Conservation (phyloP, 2,113 vertebrate species). For the Equus przewalskii region DNA sequence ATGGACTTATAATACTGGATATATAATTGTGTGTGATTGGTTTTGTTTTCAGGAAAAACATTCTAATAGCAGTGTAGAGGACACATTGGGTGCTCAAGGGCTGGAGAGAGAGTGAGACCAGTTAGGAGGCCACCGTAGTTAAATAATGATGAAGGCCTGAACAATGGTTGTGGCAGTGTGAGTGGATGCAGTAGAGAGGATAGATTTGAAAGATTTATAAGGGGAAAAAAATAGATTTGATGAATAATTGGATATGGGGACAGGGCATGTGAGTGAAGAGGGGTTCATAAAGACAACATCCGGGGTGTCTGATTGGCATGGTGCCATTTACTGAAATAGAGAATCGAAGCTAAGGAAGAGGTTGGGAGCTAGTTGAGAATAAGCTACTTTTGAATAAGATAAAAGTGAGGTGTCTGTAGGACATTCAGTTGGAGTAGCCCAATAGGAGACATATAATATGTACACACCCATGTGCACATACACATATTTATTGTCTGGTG, state of each 20-base stretch:
- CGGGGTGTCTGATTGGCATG: background rate
- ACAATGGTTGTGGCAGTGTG: background rate
- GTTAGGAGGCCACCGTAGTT: background rate
- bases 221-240: background rate
- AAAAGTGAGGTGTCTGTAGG: background rate
- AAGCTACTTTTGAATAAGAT: background rate
- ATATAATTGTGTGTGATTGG: background rate
- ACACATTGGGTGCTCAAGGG: background rate
- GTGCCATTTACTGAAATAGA: slow-evolving; percentile 8
- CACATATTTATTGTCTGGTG: background rate
- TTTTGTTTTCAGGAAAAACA: slow-evolving; percentile 9
- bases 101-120: background rate
- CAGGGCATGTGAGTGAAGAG: background rate
- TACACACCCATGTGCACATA: background rate
- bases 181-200: background rate
- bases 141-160: background rate
- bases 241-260: background rate
- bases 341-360: background rate
- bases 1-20: background rate
- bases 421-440: background rate
- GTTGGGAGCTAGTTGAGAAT: background rate
- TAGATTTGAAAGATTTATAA: background rate
- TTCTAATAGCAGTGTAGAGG: background rate
- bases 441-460: background rate
- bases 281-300: background rate